Evolutionary conservation across 35 echinoderm and acorn worm genomes (phyloP).

Genomic region (Apostichopus parvimensis): DNA sequence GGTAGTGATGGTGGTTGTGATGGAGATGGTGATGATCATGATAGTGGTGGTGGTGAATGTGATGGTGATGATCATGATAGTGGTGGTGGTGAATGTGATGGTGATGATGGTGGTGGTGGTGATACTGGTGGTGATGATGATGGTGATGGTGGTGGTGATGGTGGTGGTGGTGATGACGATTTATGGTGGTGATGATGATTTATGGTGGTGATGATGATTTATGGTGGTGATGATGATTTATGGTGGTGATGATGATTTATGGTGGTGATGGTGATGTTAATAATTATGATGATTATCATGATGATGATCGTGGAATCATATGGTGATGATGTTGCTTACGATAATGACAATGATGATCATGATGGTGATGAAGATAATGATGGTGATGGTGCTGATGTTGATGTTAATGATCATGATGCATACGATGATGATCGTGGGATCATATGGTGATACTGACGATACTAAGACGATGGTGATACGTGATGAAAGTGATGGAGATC

Average conservation of each 20-base stretch:
- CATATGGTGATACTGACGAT: too few relatives aligned
- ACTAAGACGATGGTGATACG: not conserved
- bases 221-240: not conserved
- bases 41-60: too few relatives aligned
- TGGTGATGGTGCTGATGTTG: slow-evolving; percentile 35
- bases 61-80: not conserved
- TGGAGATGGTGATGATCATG: not conserved
- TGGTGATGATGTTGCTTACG: too few relatives aligned
- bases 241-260: not conserved
- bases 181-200: not conserved
- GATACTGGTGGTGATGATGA: slow-evolving; percentile 32
- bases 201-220: too few relatives aligned
- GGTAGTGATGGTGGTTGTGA: too few relatives aligned
- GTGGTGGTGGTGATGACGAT: not conserved
- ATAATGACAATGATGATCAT: slow-evolving; percentile 12
- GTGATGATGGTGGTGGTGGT: slow-evolving; percentile 33
- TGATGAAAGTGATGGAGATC: slow-evolving; percentile 19
- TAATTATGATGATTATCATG: not conserved
- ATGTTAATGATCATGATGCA: not conserved
- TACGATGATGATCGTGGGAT: not conserved
- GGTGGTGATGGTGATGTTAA: not conserved
- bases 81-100: slow-evolving; percentile 18
- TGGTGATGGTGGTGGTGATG: slow-evolving; percentile 26
- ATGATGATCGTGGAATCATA: too few relatives aligned
- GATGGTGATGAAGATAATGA: slow-evolving; percentile 31